These are phyloP conservation scores for Nemoura dubitans DNA, from an alignment of 2,888 invertebrate genomes.

Conservation along the genomic window DNA sequence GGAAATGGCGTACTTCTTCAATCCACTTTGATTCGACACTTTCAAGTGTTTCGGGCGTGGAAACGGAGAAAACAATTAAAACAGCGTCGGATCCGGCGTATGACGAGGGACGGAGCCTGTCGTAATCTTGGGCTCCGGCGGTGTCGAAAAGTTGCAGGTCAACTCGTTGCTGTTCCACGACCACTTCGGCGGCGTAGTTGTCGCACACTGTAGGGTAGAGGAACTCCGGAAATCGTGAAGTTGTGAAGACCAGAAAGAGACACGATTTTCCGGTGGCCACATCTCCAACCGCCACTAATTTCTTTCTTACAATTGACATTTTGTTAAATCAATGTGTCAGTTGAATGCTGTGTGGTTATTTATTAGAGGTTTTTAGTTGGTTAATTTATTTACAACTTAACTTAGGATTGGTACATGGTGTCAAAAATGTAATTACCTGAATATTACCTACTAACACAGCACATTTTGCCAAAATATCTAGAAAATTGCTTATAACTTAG, in stretches of 20 bases:
- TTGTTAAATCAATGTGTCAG: too few relatives aligned
- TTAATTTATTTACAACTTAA: too few relatives aligned
- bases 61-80: slow-evolving; percentile 70
- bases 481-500: too few relatives aligned
- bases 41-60: slow-evolving; percentile 69
- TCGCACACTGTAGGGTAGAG: slow-evolving; percentile 73
- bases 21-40: slow-evolving; percentile 73
- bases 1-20: slow-evolving; percentile 69
- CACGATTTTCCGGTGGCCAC: slow-evolving; percentile 72
- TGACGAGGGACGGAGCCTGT: slow-evolving; percentile 65
- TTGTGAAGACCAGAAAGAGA: slow-evolving; percentile 67
- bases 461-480: too few relatives aligned
- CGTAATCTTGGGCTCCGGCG: slow-evolving; percentile 68
- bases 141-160: slow-evolving; percentile 65
- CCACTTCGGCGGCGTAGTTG: slow-evolving; percentile 70
- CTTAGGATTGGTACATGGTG: too few relatives aligned
- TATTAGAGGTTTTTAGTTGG: too few relatives aligned
- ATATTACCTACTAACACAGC: too few relatives aligned
- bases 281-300: slow-evolving; percentile 57
- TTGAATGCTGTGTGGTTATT: too few relatives aligned
- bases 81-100: slow-evolving; percentile 72
- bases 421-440: too few relatives aligned
- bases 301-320: slow-evolving; percentile 48
- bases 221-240: slow-evolving; percentile 71
- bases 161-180: slow-evolving; percentile 67